Conservation (phyloP, 2,113 vertebrate genomes). For the Brachyhypopomus occidentalis region DNA sequence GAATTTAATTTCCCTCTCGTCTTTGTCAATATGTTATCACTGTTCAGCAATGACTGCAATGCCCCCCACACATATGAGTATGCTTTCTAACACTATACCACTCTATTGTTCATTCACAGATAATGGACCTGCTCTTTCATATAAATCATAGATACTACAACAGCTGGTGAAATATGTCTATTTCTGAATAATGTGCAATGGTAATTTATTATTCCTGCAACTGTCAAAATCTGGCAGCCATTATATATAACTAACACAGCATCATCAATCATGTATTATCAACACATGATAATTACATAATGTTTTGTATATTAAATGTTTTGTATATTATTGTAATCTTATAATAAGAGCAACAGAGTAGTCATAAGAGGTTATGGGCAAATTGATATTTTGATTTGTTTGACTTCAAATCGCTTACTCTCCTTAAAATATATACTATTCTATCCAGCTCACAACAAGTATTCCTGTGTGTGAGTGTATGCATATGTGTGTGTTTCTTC, state of each 20-base stretch:
- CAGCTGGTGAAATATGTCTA: constrained; percentile 34
- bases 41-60: constrained; percentile 69
- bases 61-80: constrained; percentile 10
- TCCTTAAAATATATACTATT: neutral
- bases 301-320: constrained; percentile 20
- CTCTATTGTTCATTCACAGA: constrained; percentile 56
- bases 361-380: neutral
- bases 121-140: constrained; percentile 37
- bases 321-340: too few relatives aligned
- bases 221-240: constrained; percentile 37
- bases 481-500: neutral
- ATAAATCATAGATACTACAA: constrained; percentile 48
- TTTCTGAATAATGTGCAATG: constrained; percentile 46
- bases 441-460: neutral
- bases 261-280: constrained; percentile 39
- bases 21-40: constrained; percentile 76
- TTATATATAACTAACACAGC: constrained; percentile 39
- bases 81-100: constrained; percentile 14
- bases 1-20: constrained; percentile 78
- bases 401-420: neutral
- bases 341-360: neutral
- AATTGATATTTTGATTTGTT: neutral
- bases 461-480: neutral
- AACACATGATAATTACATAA: constrained; percentile 32
- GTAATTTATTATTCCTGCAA: constrained; percentile 52